Percentiles rank a stretch among this genome's conserved stretches.
Conservation (phyloP, 2,113 vertebrate genomes). For the Trochalopteron elliotii region DNA sequence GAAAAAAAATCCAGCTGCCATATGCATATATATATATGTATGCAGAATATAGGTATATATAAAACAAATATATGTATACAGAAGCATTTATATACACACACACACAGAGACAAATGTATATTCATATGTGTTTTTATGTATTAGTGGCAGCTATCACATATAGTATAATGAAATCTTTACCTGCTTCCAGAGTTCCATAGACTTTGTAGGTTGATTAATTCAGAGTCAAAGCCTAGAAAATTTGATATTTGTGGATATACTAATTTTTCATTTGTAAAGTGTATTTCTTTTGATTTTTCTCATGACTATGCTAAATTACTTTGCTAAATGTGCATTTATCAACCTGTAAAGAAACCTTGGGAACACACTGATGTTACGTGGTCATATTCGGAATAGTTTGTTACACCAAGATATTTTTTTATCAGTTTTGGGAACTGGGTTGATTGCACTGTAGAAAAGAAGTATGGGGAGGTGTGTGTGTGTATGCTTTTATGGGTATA, state of each 20-base stretch:
- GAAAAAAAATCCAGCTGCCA: neutral
- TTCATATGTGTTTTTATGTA: neutral
- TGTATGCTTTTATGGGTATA: neutral
- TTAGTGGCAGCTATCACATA: slow-evolving; percentile 24
- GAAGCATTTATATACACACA: neutral
- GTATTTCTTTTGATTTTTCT: slow-evolving; percentile 23
- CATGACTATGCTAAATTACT: neutral
- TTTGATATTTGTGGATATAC: neutral
- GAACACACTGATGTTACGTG: neutral
- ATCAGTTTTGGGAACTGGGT: neutral
- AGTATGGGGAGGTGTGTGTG: neutral
- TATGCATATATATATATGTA: no score
- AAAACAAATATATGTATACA: neutral
- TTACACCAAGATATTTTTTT: neutral
- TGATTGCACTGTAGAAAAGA: neutral
- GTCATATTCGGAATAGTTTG: neutral
- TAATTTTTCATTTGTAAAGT: slow-evolving; percentile 33
- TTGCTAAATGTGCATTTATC: neutral
- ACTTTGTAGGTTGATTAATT: neutral
- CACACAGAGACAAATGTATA: no score
- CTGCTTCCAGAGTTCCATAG: neutral
- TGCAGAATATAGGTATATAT: neutral
- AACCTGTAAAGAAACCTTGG: slow-evolving; percentile 12
- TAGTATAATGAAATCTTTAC: slow-evolving; percentile 17
- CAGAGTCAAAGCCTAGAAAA: neutral